These are phyloP conservation scores for Brachionus sp. DNA, from an alignment of 1,140 invertebrate species.

Conservation along the genomic window DNA sequence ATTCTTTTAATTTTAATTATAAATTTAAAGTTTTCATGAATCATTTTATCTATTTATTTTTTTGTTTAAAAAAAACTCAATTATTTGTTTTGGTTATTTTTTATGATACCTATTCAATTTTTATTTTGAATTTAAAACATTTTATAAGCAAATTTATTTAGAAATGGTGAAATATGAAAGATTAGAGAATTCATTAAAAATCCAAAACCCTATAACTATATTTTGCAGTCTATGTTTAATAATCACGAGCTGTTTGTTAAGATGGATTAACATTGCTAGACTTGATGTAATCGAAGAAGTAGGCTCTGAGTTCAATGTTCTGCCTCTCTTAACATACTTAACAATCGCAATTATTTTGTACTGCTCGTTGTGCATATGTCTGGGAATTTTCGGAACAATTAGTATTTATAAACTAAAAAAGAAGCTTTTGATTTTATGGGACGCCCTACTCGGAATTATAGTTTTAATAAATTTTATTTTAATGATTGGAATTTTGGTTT, in stretches of 20 bases:
- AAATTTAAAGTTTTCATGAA: not conserved
- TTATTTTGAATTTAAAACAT: not conserved
- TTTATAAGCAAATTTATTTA: not conserved
- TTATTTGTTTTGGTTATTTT: not conserved
- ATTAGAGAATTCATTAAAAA: not conserved
- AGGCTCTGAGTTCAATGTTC: not conserved
- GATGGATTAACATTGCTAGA: constrained; percentile 2
- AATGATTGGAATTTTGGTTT: not conserved
- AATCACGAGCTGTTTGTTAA: not conserved
- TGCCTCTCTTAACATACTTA: not conserved
- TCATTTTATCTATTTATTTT: not conserved
- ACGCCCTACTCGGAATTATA: not conserved
- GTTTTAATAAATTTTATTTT: constrained; percentile 16
- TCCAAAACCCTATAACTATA: not conserved
- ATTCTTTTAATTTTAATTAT: too few relatives aligned
- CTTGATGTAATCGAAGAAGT: not conserved
- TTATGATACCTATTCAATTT: not conserved
- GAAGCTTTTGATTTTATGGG: not conserved
- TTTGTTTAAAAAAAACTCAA: not conserved
- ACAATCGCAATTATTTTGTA: not conserved
- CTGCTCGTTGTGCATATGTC: not conserved
- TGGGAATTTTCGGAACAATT: not conserved
- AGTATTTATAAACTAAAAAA: not conserved
- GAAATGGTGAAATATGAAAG: constrained; percentile 33
- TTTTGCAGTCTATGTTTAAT: not conserved